Percentiles rank a stretch among this genome's conserved stretches.
These are phyloP conservation scores for Brachionus asplanchnoidis DNA, from an alignment of 1,140 invertebrate genomes.

Conservation along the genomic window DNA sequence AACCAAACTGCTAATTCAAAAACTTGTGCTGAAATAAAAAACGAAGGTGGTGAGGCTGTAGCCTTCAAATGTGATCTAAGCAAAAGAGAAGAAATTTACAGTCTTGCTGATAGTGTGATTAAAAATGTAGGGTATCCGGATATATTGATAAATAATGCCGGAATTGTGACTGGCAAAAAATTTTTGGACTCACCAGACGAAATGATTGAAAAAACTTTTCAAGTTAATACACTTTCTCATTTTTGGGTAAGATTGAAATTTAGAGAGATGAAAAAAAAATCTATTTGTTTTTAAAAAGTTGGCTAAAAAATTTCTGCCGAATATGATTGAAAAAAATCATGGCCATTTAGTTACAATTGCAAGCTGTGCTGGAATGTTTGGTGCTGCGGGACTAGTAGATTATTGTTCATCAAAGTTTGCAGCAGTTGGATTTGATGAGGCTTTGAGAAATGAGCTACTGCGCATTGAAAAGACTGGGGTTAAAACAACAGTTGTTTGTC, in stretches of 20 bases:
- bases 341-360: constrained; percentile 93
- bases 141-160: constrained; percentile 90
- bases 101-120: constrained; percentile 68
- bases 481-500: constrained; percentile 82
- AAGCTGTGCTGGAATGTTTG: constrained; percentile 72
- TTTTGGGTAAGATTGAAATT: constrained; percentile 59
- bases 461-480: constrained; percentile 61
- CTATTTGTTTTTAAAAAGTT: not conserved
- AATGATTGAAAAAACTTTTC: constrained; percentile 63
- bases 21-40: constrained; percentile 61
- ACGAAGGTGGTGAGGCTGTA: not conserved
- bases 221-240: constrained; percentile 65
- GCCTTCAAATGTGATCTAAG: constrained; percentile 62
- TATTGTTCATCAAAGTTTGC: constrained; percentile 93
- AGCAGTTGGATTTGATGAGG: constrained; percentile 82
- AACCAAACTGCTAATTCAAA: constrained; percentile 76
- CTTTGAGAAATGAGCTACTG: constrained; percentile 49
- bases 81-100: constrained; percentile 71
- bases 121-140: constrained; percentile 69
- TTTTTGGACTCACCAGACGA: constrained; percentile 76
- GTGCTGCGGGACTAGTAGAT: constrained; percentile 71
- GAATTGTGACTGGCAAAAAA: constrained; percentile 77
- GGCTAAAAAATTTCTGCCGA: constrained; percentile 68
- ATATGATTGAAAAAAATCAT: constrained; percentile 70
- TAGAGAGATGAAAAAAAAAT: not conserved